Evolutionary conservation across 2,888 invertebrate species (phyloP), one percentile per base, ranked within the genome.

Genomic region (Melanotus villosus): DNA sequence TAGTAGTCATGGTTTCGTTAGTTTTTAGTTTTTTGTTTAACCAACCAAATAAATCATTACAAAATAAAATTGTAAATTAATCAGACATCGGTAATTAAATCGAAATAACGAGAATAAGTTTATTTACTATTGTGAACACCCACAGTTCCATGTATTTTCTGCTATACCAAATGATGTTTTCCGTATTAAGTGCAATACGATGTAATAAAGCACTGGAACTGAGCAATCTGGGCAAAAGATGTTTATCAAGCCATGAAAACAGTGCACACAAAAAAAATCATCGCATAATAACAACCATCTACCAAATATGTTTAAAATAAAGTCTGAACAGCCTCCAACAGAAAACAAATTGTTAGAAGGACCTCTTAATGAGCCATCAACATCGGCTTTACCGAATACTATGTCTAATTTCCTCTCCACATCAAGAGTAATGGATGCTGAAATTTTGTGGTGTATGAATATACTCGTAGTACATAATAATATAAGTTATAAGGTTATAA

Each of bases 151-250:
- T 34, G 34, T 34, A 34, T 34, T 34, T 34, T 34, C 34, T 5
- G 34, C 34, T n/a, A 10, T 34, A n/a, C 34, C 34, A 10, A 34
- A 34, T 10, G n/a, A 34, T 34, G 34, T 6, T 34, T 34, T 34
- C 10, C 34, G 34, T 34, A 10, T 34, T 34, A 34, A 34, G 34
- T 43, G 16, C 19, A 43, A 43, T 16, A 18, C 14, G n/a, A 19
- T 43, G 43, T 16, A 43, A 43, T 43, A 43, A 43, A 43, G 19
- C 43, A 7, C 19, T 43, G 3, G 16, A 43, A 43, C 19, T 43
- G 3, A 43, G 43, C 43, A 43, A 43, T 19, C 5, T 43, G 43
- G 19, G 43, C 3, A 16, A 43, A 7, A 1, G 19, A 16, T 16
- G 18, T 7, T 16, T 43, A 18, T 18, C 43, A 7, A 43, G 43